These are phyloP conservation scores for Dicerorhinus sumatrensis DNA, from an alignment of 2,113 vertebrate genomes.

Conservation along the genomic window DNA sequence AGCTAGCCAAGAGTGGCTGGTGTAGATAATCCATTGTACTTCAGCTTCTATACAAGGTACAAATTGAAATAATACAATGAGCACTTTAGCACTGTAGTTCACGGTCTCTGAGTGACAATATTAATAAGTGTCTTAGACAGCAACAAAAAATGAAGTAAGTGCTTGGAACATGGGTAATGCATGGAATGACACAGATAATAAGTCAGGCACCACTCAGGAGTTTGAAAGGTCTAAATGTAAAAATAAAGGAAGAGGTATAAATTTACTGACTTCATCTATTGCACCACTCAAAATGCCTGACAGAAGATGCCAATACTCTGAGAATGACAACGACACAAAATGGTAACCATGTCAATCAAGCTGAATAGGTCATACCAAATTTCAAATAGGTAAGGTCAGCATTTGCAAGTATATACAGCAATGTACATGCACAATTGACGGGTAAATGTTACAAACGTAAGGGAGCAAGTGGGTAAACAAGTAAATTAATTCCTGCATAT, in stretches of 20 bases:
- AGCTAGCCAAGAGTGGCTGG: background rate
- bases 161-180: slow-evolving; percentile 20
- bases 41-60: background rate
- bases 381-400: background rate
- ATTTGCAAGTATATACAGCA: background rate
- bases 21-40: background rate
- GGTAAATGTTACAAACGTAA: accelerated
- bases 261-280: slow-evolving; percentile 8
- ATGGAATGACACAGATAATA: slow-evolving; percentile 53
- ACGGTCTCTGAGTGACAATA: slow-evolving; percentile 45
- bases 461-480: accelerated
- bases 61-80: slow-evolving; percentile 7
- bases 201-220: background rate
- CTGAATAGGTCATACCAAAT: background rate
- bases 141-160: slow-evolving; percentile 45
- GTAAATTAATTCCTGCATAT: background rate
- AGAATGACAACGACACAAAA: background rate
- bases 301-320: background rate
- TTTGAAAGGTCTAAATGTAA: slow-evolving; percentile 50
- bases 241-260: slow-evolving; percentile 45
- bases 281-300: background rate
- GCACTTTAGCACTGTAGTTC: background rate
- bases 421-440: too few species aligned
- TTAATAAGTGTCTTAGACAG: slow-evolving; percentile 17
- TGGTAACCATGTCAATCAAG: background rate